Evolutionary conservation across 2,888 invertebrate genomes (phyloP).

Genomic region (Omphaloscelis lunosa): DNA sequence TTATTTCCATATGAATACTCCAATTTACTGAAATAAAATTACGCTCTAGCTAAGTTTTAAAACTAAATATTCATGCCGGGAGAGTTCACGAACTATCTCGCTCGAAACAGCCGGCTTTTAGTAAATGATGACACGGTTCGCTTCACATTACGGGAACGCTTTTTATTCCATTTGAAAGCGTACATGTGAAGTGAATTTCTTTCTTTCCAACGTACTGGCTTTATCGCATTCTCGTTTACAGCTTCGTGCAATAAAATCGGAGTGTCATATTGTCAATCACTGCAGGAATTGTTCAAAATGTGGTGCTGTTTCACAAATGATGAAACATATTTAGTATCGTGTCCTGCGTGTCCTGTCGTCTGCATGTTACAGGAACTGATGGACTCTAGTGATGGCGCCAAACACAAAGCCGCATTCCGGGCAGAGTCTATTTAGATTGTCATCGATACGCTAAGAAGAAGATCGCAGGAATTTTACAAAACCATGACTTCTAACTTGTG

Average conservation of each 20-base stretch:
- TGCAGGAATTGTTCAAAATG: not conserved
- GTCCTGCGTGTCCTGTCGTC: no score
- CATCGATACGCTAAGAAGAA: not conserved
- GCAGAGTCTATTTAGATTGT: no score
- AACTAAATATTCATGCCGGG: conserved; percentile 33
- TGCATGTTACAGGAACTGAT: not conserved
- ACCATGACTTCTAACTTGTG: not conserved
- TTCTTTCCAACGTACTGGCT: not conserved
- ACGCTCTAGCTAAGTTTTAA: conserved; percentile 21
- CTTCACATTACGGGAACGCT: not conserved
- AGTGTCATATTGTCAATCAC: not conserved
- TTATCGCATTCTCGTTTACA: no score
- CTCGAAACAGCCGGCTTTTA: conserved; percentile 13
- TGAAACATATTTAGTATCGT: not conserved
- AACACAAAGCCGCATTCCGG: not conserved
- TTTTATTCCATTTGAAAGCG: not conserved
- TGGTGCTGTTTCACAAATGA: not conserved
- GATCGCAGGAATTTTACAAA: not conserved
- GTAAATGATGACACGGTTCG: conserved; percentile 3
- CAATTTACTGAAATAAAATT: conserved; percentile 22
- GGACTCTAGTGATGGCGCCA: not conserved
- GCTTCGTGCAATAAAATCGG: conserved; percentile 3
- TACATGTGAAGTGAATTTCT: conserved; percentile 4
- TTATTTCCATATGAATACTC: conserved; percentile 12
- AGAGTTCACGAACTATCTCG: conserved; percentile 21